phyloP scores from a whole-genome alignment of 1,140 invertebrate genomes.

The Orchesella cincta region DNA sequence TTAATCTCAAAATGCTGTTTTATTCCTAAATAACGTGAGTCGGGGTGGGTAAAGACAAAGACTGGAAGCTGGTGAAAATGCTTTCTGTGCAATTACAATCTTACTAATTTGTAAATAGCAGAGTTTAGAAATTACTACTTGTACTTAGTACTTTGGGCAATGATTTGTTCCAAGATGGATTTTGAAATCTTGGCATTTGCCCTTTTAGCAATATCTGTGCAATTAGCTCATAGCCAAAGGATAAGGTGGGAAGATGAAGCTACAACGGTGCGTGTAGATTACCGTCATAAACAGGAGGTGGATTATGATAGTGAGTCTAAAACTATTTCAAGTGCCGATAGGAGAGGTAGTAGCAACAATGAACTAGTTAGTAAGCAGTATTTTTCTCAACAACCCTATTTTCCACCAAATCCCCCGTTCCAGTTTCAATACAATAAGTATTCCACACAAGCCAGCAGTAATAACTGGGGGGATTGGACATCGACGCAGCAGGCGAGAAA shows the following conservation, averaged over 20 bases:
- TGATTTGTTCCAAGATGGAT: too few relatives aligned
- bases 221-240: neutral
- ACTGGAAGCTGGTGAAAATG: too few relatives aligned
- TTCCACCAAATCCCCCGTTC: neutral
- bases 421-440: neutral
- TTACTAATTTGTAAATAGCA: too few relatives aligned
- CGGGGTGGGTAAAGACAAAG: too few relatives aligned
- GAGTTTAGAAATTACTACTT: too few relatives aligned
- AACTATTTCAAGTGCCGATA: neutral
- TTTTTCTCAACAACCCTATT: neutral
- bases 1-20: too few relatives aligned
- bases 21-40: too few relatives aligned
- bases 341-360: neutral
- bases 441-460: neutral
- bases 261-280: neutral
- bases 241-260: neutral
- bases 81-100: too few relatives aligned
- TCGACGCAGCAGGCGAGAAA: neutral
- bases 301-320: neutral
- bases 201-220: neutral
- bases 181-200: neutral
- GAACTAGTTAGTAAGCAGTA: neutral
- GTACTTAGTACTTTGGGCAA: too few relatives aligned
- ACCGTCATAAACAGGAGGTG: neutral
- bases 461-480: neutral